These are phyloP conservation scores for Sylvicapra grimmia DNA, from an alignment of 2,113 vertebrate species.

Conservation along the genomic window DNA sequence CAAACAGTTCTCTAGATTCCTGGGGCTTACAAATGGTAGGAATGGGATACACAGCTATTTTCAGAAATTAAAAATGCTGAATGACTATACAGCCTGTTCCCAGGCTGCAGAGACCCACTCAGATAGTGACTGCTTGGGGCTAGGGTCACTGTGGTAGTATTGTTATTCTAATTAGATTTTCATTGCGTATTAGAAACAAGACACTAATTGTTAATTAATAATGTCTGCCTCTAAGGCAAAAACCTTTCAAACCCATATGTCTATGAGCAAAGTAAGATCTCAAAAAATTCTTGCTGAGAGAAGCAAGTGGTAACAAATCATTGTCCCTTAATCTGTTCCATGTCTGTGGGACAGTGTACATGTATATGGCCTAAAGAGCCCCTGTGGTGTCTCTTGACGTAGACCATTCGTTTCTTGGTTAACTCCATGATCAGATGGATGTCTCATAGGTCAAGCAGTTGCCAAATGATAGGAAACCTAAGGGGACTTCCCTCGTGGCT, in stretches of 20 bases:
- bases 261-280: background rate
- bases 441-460: background rate
- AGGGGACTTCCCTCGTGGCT: background rate
- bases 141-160: background rate
- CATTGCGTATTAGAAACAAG: background rate
- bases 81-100: background rate
- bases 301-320: background rate
- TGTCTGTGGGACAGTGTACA: background rate
- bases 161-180: constrained; percentile 42
- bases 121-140: background rate
- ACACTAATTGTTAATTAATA: constrained; percentile 5
- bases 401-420: background rate
- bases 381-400: background rate
- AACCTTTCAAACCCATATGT: background rate
- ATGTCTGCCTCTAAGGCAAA: constrained; percentile 23
- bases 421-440: background rate
- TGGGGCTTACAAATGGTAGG: background rate
- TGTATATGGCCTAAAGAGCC: background rate
- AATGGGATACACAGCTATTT: background rate
- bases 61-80: background rate
- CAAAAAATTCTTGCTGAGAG: background rate
- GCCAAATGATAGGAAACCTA: background rate
- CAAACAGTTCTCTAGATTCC: background rate
- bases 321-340: background rate
- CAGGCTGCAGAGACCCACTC: background rate